Conservation (phyloP, 1,140 invertebrate species). For the Goniozus legneri region DNA sequence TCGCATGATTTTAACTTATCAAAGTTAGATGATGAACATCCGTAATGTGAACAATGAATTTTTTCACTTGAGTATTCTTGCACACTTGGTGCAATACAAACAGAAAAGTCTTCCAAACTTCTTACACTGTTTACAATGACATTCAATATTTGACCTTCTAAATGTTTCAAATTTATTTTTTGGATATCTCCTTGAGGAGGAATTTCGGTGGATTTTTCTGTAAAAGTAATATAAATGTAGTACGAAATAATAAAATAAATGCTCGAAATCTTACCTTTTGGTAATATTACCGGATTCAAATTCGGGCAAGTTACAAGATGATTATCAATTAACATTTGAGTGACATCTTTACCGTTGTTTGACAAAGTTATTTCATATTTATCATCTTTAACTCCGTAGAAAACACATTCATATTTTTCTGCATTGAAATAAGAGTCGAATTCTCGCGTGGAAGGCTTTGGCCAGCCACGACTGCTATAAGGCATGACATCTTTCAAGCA, state of each 20-base stretch:
- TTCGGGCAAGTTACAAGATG: conserved; percentile 38
- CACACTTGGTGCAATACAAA: conserved; percentile 43
- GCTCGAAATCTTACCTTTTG: not conserved
- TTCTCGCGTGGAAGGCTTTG: conserved; percentile 41
- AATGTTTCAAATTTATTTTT: conserved; percentile 39
- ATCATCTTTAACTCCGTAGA: conserved; percentile 49
- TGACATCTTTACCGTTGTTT: conserved; percentile 47
- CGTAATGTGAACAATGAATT: no score
- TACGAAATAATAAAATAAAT: no score
- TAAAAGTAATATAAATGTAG: no score
- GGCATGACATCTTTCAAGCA: conserved; percentile 59
- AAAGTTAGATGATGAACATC: conserved; percentile 5
- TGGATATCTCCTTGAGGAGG: no score
- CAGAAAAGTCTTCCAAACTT: conserved; percentile 40
- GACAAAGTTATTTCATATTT: conserved; percentile 57
- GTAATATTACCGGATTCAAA: not conserved
- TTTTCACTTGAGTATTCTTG: no score
- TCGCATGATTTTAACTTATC: conserved; percentile 6
- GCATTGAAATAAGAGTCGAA: conserved; percentile 60
- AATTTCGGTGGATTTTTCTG: no score
- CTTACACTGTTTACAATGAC: conserved; percentile 42
- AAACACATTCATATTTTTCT: conserved; percentile 56
- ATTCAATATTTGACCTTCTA: conserved; percentile 42
- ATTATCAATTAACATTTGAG: conserved; percentile 42
- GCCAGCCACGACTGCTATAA: conserved; percentile 51